phyloP scores from a whole-genome alignment of 1,140 invertebrate species.

The Drosophila subobscura region DNA sequence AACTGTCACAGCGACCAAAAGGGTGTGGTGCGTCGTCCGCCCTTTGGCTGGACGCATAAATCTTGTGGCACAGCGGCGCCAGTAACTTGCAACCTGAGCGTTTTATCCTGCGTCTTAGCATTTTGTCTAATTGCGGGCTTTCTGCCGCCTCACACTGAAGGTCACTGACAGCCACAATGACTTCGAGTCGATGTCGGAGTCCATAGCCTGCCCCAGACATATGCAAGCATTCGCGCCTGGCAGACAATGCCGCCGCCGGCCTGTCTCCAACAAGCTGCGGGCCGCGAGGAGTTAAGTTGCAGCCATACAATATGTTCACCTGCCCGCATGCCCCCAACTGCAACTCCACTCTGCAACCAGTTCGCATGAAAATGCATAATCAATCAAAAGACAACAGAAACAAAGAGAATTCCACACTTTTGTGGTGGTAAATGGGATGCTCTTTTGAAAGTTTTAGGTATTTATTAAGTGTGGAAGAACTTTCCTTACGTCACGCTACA shows the following conservation, averaged over 20 bases:
- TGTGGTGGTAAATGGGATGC: slow-evolving; percentile 15
- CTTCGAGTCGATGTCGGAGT: no score
- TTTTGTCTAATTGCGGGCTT: slow-evolving; percentile 73
- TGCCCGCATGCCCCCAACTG: slow-evolving; percentile 57
- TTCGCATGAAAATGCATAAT: slow-evolving; percentile 80
- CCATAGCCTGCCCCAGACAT: slow-evolving; percentile 18
- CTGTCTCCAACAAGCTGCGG: slow-evolving; percentile 66
- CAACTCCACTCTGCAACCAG: slow-evolving; percentile 49
- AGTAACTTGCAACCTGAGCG: slow-evolving; percentile 30
- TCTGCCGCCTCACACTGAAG: slow-evolving; percentile 53
- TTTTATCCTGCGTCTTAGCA: slow-evolving; percentile 51
- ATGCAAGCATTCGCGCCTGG: slow-evolving; percentile 29
- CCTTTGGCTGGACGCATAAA: slow-evolving; percentile 42
- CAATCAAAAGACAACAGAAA: slow-evolving; percentile 67
- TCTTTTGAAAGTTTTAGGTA: slow-evolving; percentile 11
- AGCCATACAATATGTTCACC: slow-evolving; percentile 36
- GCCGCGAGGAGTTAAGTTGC: slow-evolving; percentile 25
- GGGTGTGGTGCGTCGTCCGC: slow-evolving; percentile 19
- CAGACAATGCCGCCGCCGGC: slow-evolving; percentile 57
- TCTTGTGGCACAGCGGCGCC: slow-evolving; percentile 48
- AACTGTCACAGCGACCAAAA: slow-evolving; percentile 47
- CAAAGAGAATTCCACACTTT: slow-evolving; percentile 1
- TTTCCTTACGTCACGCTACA: not conserved
- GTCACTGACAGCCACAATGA: slow-evolving; percentile 65
- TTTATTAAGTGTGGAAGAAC: not conserved